Percentiles rank a stretch among this genome's conserved stretches.
These are phyloP conservation scores for Aldabrachelys gigantea DNA, from an alignment of 2,113 vertebrate species.

Conservation along the genomic window DNA sequence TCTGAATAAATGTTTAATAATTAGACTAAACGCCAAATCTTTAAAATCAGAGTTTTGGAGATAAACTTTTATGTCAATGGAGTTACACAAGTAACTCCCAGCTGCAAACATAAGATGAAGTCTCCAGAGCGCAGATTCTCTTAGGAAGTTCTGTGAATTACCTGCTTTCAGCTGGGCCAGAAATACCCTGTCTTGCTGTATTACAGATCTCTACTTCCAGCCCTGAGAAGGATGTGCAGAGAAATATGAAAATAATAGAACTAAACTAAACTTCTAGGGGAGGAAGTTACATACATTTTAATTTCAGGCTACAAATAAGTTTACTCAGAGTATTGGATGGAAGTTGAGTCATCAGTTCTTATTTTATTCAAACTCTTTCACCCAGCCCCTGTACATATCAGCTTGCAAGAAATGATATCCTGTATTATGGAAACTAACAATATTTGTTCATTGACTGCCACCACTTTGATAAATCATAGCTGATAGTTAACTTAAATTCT, in stretches of 20 bases:
- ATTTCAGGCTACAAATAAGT: slow-evolving; percentile 41
- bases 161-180: not conserved
- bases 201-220: not conserved
- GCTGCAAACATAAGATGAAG: not conserved
- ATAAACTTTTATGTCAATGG: not conserved
- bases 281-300: slow-evolving; percentile 30
- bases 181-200: not conserved
- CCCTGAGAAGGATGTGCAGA: not conserved
- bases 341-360: slow-evolving; percentile 44
- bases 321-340: slow-evolving; percentile 57
- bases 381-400: not conserved
- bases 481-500: not conserved
- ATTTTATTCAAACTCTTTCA: not conserved
- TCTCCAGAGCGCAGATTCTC: not conserved
- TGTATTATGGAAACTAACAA: not conserved
- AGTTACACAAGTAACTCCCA: not conserved
- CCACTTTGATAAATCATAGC: not conserved
- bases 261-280: not conserved
- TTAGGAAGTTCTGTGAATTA: not conserved
- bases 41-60: not conserved
- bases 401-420: not conserved
- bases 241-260: slow-evolving; percentile 62
- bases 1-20: not conserved
- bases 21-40: not conserved
- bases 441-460: not conserved